Base-by-base conservation (phyloP, 37 sponge, comb jelly and placozoan species). In the Hormiphora californensis region DNA sequence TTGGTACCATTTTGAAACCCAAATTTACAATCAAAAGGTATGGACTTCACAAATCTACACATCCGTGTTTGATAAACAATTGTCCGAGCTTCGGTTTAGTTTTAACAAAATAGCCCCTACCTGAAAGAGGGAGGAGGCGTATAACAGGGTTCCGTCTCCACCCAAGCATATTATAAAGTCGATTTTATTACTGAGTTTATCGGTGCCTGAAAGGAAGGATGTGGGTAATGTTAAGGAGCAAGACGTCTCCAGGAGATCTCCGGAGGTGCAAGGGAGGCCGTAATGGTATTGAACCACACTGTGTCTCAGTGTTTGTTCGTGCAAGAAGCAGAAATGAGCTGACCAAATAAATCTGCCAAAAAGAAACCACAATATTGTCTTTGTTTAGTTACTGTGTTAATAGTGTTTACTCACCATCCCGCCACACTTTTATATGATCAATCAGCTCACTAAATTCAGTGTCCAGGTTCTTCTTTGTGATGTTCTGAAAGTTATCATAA, bases 61-160 rank as follows among this genome's bases (percentile, higher is more conserved):
- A n/a, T n/a, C n/a, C n/a, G n/a, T n/a, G n/a, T n/a, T n/a, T n/a
- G n/a, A n/a, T n/a, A n/a, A n/a, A n/a, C n/a, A n/a, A n/a, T n/a
- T n/a, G n/a, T n/a, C n/a, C n/a, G n/a, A n/a, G n/a, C n/a, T n/a
- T n/a, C n/a, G n/a, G n/a, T n/a, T n/a, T n/a, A n/a, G n/a, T n/a
- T n/a, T n/a, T n/a, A n/a, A n/a, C n/a, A n/a, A n/a, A n/a, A n/a
- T n/a, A n/a, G n/a, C n/a, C 21, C 54, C 9, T 85, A 92, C 92
- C 86, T 91, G 87, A 69, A 96, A 96, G n/a, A 93, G 78, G 11
- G 94, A 94, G 23, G 94, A 91, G 0, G 93, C 91, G 55, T 96
- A 94, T 28, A 96, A 86, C 3, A 96, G 87, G 0, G 96, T 96
- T 8, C 96, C 96, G 89, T 96, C 96, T 28, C 96, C 96, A 22